phyloP scores from a whole-genome alignment of 2,797 vertebrate genomes.

The Gymnopithys bicolor region DNA sequence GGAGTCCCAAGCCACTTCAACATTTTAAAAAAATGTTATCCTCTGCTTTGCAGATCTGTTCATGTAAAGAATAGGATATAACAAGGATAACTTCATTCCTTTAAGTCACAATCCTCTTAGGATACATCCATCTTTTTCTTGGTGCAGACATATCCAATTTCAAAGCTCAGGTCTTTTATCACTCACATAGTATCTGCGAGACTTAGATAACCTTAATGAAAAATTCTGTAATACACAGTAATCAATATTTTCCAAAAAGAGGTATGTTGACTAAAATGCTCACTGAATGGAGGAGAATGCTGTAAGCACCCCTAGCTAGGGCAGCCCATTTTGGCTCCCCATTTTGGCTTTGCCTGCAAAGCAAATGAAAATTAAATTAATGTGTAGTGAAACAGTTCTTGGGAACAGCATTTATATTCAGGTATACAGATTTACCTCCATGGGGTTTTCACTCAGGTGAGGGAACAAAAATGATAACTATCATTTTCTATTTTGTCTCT shows the following conservation, averaged over 20 bases:
- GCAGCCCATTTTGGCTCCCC: neutral
- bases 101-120: slow-evolving; percentile 3
- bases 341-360: neutral
- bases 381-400: neutral
- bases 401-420: neutral
- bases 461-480: neutral
- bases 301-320: neutral
- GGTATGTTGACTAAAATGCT: rapidly evolving
- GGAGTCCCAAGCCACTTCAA: neutral
- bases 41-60: neutral
- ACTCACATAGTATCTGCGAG: neutral
- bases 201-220: neutral
- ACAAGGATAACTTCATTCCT: slow-evolving; percentile 1
- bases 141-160: neutral
- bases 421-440: neutral
- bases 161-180: slow-evolving; percentile 11
- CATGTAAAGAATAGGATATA: neutral
- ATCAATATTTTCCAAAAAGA: neutral
- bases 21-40: neutral
- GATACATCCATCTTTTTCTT: neutral
- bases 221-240: neutral
- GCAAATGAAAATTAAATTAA: neutral
- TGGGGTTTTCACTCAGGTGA: neutral
- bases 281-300: neutral
- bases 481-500: neutral